Evolutionary conservation across 2,113 vertebrate genomes (phyloP).

Genomic region (Callorhinus ursinus): DNA sequence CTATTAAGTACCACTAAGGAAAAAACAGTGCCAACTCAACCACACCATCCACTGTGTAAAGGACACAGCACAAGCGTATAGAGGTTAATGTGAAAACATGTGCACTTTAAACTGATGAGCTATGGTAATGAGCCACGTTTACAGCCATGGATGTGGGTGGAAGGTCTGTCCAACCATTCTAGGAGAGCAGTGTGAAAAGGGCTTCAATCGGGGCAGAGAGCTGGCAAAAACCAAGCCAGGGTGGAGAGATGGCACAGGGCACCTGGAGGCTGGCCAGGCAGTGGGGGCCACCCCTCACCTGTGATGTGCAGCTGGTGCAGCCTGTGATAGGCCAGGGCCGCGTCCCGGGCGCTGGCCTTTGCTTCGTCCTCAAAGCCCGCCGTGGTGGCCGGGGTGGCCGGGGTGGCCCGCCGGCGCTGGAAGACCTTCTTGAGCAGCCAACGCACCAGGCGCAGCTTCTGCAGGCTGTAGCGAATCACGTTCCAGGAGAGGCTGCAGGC

Average conservation of each 20-base stretch:
- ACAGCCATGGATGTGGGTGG: not conserved
- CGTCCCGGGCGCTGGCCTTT: constrained; percentile 93
- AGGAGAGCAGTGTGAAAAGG: not conserved
- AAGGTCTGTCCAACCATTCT: not conserved
- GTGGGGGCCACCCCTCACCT: constrained; percentile 81
- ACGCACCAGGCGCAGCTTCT: constrained; percentile 93
- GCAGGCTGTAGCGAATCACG: constrained; percentile 94
- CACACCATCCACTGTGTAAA: not conserved
- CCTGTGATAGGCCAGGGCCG: constrained; percentile 94
- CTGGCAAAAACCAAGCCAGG: rapidly evolving
- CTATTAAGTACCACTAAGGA: not conserved
- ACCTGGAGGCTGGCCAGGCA: rapidly evolving
- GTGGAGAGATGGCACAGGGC: rapidly evolving
- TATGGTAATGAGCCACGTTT: not conserved
- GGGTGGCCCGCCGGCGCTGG: constrained; percentile 84
- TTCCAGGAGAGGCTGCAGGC: constrained; percentile 97
- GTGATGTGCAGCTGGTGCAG: constrained; percentile 97
- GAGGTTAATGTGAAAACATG: not conserved
- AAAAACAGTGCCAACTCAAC: not conserved
- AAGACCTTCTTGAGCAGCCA: constrained; percentile 95
- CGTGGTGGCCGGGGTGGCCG: constrained; percentile 80
- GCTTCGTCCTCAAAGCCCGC: constrained; percentile 93
- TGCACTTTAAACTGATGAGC: not conserved
- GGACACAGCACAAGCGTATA: not conserved
- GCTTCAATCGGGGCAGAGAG: not conserved